These are phyloP conservation scores for Heterochromis multidens DNA, from an alignment of 2,113 vertebrate genomes.

Conservation along the genomic window DNA sequence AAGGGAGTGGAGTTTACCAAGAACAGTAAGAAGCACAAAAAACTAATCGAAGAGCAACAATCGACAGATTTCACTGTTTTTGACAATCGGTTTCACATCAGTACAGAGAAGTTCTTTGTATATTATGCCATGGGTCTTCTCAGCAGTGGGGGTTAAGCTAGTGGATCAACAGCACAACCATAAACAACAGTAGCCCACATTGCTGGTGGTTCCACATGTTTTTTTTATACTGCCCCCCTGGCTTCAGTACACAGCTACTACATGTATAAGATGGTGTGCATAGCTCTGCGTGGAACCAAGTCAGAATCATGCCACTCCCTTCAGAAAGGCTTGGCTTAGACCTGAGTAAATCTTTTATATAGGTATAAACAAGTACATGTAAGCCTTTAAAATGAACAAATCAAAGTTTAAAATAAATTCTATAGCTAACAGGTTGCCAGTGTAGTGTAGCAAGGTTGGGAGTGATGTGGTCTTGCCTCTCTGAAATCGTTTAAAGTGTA, in stretches of 20 bases:
- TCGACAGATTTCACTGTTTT: background rate
- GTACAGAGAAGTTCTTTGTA: no score
- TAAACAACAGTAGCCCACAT: background rate
- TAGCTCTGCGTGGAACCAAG: background rate
- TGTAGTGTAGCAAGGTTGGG: background rate
- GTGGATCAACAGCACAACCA: background rate
- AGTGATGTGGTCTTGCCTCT: background rate
- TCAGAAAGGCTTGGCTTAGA: background rate
- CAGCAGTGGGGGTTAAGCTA: background rate
- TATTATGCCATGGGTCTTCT: no score
- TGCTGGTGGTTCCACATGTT: background rate
- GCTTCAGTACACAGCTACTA: background rate
- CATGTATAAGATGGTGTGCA: background rate
- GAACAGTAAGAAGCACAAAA: no score
- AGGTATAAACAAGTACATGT: background rate
- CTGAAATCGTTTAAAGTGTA: background rate
- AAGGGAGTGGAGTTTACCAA: background rate
- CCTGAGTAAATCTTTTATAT: background rate
- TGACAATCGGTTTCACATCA: no score
- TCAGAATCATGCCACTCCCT: background rate
- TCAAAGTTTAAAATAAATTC: background rate
- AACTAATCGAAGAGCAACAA: background rate
- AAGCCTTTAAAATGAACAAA: background rate
- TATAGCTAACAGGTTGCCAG: background rate
- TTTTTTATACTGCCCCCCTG: background rate